Evolutionary conservation across 2,113 vertebrate genomes (phyloP), one percentile per base, ranked within the genome.

Genomic region (Zonotrichia leucophrys): DNA sequence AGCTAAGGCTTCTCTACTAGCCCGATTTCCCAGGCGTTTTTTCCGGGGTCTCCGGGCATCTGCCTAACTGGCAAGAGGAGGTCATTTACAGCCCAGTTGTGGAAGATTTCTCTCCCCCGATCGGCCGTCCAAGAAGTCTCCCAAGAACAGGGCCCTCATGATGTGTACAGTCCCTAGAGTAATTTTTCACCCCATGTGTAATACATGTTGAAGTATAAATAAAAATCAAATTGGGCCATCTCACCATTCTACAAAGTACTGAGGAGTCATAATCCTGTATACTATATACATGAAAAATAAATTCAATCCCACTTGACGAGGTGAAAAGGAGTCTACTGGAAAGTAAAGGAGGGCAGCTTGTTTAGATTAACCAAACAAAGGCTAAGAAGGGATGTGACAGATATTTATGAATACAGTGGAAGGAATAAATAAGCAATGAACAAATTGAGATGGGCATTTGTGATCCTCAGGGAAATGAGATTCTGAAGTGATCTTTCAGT

Each of bases 51-150:
- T 56, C 70, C 3, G 7, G 31, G 6, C 19, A 17, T 22, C 41
- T 59, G 25, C 25, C 18, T 11, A 11, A 42, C 28, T 5, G 3
- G 4, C 5, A 28, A 22, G 24, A 15, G 6, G 13, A 4, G 13
- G 10, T 46, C 2, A 0, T 24, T 58, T 46, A 11, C 60, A 44
- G 39, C 39, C 15, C 31, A 4, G 2, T 0, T 4, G 3, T 15
- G 39, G 39, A 44, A 44, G 39, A 4, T 11, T 35, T 19, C 62
- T 30, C 11, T n/a, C 7, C 31, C 15, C 31, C 28, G 19, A n/a
- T 18, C 1, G 0, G 31, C 47, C n/a, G 12, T n/a, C 9, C 18
- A 33, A 0, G 1, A 46, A 46, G 33, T 14, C 77, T 31, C 33
- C 76, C 14, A 1, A 13, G 3, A 8, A 46, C 33, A 46, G 25